These are phyloP conservation scores for Campylomormyrus tamandua DNA, from an alignment of 2,113 vertebrate species.

Conservation along the genomic window DNA sequence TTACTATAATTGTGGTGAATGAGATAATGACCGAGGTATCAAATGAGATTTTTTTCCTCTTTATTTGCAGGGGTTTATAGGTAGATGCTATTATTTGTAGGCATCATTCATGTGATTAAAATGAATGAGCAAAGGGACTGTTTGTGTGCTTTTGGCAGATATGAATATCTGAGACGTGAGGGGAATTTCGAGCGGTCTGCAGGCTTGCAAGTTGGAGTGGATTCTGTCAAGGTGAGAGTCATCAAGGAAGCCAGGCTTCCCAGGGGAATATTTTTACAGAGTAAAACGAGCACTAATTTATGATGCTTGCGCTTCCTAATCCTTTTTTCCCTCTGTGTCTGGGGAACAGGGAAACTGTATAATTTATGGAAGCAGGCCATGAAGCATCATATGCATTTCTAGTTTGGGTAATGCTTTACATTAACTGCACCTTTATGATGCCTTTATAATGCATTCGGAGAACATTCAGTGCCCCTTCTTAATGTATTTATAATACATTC, in stretches of 20 bases:
- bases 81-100: neutral
- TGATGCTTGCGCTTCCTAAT: neutral
- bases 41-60: neutral
- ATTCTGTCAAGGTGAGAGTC: constrained; percentile 78
- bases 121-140: neutral
- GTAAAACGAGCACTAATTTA: neutral
- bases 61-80: neutral
- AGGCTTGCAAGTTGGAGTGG: constrained; percentile 86
- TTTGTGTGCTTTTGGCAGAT: constrained; percentile 55
- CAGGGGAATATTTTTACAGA: neutral
- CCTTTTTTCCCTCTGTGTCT: neutral
- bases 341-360: neutral
- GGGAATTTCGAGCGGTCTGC: constrained; percentile 95
- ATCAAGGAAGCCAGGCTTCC: neutral
- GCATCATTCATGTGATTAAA: neutral
- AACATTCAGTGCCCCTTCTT: neutral
- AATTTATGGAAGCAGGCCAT: neutral
- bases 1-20: neutral
- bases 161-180: constrained; percentile 79
- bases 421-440: neutral
- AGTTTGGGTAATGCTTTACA: neutral
- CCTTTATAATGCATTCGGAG: neutral
- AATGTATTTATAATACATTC: neutral
- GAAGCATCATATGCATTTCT: neutral
- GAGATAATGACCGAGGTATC: neutral